A percentile compares a stretch with the other conserved stretches of the same genome.
Evolutionary conservation across 2,888 invertebrate species (phyloP).

Genomic region (Acleris cristana): DNA sequence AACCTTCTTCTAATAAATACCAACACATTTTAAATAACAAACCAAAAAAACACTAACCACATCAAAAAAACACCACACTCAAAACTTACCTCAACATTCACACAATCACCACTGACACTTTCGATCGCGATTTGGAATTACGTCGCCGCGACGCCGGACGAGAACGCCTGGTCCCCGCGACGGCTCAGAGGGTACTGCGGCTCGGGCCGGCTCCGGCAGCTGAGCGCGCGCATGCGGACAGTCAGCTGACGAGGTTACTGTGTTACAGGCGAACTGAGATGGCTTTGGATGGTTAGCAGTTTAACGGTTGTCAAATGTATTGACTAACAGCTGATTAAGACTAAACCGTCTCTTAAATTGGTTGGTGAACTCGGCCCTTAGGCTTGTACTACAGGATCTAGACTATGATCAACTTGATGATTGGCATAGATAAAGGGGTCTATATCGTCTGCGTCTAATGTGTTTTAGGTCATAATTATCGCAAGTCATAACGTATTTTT

Average conservation of each 20-base stretch:
- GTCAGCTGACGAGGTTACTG: constrained; percentile 75
- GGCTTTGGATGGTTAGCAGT: no score
- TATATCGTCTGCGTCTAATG: no score
- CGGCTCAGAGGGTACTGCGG: constrained; percentile 65
- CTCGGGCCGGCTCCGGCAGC: constrained; percentile 56
- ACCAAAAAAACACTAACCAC: background rate
- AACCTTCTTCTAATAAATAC: no score
- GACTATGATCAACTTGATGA: no score
- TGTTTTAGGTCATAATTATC: no score
- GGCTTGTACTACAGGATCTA: no score
- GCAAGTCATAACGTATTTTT: no score
- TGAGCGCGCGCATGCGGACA: constrained; percentile 12
- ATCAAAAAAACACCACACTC: background rate
- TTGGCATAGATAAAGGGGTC: no score
- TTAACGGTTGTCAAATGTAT: no score
- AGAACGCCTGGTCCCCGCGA: constrained; percentile 50
- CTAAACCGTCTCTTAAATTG: no score
- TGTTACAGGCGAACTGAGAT: constrained; percentile 54
- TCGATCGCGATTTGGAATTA: background rate
- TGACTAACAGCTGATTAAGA: no score
- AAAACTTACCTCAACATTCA: constrained; percentile 16
- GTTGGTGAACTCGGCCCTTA: no score
- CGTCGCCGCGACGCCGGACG: constrained; percentile 29
- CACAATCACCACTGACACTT: constrained; percentile 2
- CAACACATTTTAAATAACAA: background rate